Percentiles rank a stretch among this genome's conserved stretches.
phyloP scores from a whole-genome alignment of 2,797 vertebrate genomes.

The Melopsittacus undulatus region DNA sequence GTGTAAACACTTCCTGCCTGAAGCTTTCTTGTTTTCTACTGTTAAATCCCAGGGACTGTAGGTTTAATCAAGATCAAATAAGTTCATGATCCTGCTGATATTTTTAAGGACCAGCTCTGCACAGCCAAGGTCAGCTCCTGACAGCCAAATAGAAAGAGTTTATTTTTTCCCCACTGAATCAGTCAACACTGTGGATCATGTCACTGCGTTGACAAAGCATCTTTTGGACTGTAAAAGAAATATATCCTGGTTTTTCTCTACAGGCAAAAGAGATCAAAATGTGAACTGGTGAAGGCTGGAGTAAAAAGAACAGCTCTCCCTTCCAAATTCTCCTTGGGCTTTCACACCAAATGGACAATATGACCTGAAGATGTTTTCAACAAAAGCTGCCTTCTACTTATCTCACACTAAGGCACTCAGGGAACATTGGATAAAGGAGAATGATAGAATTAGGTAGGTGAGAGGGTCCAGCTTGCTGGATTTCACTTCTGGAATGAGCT shows the following conservation, averaged over 20 bases:
- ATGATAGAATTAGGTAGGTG: fast-evolving
- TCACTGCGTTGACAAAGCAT: not conserved
- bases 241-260: not conserved
- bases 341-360: not conserved
- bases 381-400: not conserved
- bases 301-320: not conserved
- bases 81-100: slow-evolving; percentile 1
- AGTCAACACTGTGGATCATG: not conserved
- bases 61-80: not conserved
- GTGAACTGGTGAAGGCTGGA: not conserved
- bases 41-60: not conserved
- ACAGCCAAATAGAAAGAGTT: not conserved
- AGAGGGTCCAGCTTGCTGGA: not conserved
- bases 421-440: not conserved
- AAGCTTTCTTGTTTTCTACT: not conserved
- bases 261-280: fast-evolving
- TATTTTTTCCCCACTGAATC: not conserved
- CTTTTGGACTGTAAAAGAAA: not conserved
- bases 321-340: not conserved
- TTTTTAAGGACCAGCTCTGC: not conserved
- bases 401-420: not conserved
- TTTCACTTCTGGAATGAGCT: not conserved
- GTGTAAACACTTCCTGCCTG: not conserved
- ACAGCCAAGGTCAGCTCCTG: slow-evolving; percentile 8
- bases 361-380: not conserved